These are phyloP conservation scores for Pinna nobilis DNA, from an alignment of 1,140 invertebrate genomes.

Conservation along the genomic window DNA sequence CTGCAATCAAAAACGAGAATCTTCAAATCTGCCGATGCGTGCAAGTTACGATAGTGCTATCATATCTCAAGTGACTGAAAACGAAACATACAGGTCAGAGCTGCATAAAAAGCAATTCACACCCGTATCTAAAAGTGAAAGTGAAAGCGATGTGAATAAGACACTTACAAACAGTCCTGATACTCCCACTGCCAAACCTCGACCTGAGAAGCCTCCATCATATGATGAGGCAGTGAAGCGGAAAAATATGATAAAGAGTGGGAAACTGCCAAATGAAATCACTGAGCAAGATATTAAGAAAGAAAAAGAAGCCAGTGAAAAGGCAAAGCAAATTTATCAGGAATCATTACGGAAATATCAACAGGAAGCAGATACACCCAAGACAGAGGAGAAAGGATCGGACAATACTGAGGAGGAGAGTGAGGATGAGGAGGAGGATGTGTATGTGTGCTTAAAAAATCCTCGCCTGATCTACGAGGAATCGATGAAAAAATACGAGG, in stretches of 20 bases:
- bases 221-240: slow-evolving; percentile 67
- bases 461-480: slow-evolving; percentile 52
- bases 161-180: slow-evolving; percentile 32
- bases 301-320: slow-evolving; percentile 69
- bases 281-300: slow-evolving; percentile 66
- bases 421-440: slow-evolving; percentile 40
- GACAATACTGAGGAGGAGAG: slow-evolving; percentile 12
- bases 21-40: slow-evolving; percentile 41
- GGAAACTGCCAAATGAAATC: slow-evolving; percentile 51
- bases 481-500: slow-evolving; percentile 53
- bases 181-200: slow-evolving; percentile 10
- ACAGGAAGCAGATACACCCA: slow-evolving; percentile 44
- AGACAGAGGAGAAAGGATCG: neutral
- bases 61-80: slow-evolving; percentile 30
- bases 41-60: slow-evolving; percentile 51
- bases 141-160: slow-evolving; percentile 35
- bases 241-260: slow-evolving; percentile 59
- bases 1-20: slow-evolving; percentile 14
- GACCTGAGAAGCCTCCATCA: slow-evolving; percentile 63
- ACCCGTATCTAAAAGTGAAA: slow-evolving; percentile 33
- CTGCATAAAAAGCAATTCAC: slow-evolving; percentile 3
- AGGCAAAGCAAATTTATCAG: slow-evolving; percentile 74
- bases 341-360: slow-evolving; percentile 72
- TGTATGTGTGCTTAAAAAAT: slow-evolving; percentile 41
- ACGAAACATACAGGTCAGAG: slow-evolving; percentile 22